phyloP scores from a whole-genome alignment of 2,888 invertebrate genomes.

The Drosophila ochracea region DNA sequence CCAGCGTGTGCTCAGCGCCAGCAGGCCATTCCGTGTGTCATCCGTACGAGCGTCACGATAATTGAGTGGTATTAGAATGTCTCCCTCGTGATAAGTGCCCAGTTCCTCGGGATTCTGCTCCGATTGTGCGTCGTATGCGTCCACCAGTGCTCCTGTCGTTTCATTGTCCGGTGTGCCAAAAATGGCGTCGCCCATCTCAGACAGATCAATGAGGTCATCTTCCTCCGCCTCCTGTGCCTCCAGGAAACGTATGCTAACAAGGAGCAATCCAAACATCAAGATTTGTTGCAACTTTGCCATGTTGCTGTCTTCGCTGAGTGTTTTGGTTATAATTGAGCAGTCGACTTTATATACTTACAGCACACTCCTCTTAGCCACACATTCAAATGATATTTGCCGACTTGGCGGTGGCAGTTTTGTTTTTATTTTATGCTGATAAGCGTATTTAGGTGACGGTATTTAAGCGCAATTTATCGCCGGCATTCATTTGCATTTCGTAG shows the following conservation, averaged over 20 bases:
- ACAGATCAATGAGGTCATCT: conserved; percentile 59
- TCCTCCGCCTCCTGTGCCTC: conserved; percentile 20
- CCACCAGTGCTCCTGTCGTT: conserved; percentile 62
- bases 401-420: conserved; percentile 48
- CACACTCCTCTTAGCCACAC: conserved; percentile 47
- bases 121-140: conserved; percentile 39
- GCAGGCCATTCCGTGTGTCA: conserved; percentile 87
- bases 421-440: conserved; percentile 46
- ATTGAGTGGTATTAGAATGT: conserved; percentile 88
- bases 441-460: conserved; percentile 31
- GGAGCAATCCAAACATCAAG: conserved; percentile 10
- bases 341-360: conserved; percentile 29
- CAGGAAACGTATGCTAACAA: conserved; percentile 24
- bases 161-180: conserved; percentile 86
- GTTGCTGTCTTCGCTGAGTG: conserved; percentile 30
- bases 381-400: conserved; percentile 51
- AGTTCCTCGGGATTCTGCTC: conserved; percentile 91
- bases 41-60: conserved; percentile 46
- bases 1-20: conserved; percentile 87
- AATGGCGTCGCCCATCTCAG: conserved; percentile 54
- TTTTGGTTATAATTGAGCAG: conserved; percentile 12
- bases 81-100: conserved; percentile 92
- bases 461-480: conserved; percentile 44
- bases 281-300: conserved; percentile 46
- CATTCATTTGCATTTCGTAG: conserved; percentile 60